These are phyloP conservation scores for Cartodere bifasciata DNA, from an alignment of 2,888 invertebrate genomes.

Conservation along the genomic window DNA sequence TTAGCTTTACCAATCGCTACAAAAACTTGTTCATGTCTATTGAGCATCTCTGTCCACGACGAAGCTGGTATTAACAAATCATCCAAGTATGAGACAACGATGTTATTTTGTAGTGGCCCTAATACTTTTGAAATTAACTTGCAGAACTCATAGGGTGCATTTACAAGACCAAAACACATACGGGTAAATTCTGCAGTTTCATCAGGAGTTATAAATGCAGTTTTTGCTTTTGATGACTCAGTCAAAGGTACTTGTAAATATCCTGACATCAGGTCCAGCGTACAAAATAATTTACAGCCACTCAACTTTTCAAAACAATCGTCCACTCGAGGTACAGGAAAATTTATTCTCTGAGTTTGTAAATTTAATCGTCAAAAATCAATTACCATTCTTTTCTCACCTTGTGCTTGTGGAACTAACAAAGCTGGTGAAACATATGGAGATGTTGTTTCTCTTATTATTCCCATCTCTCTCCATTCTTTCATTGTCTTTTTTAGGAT, in stretches of 20 bases:
- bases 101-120: not conserved
- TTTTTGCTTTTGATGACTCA: not conserved
- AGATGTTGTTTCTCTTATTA: too few relatives aligned
- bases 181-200: not conserved
- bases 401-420: too few relatives aligned
- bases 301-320: not conserved
- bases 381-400: too few relatives aligned
- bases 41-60: too few relatives aligned
- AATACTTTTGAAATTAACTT: not conserved
- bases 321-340: not conserved
- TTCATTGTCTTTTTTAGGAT: too few relatives aligned
- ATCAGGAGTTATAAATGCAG: not conserved
- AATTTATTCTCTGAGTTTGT: not conserved
- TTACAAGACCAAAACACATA: not conserved
- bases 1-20: too few relatives aligned
- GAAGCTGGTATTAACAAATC: not conserved
- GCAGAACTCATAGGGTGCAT: not conserved
- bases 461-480: too few relatives aligned
- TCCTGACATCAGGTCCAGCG: not conserved
- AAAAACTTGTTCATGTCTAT: too few relatives aligned
- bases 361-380: too few relatives aligned
- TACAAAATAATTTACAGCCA: not conserved
- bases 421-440: too few relatives aligned
- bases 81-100: constrained; percentile 1
- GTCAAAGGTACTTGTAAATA: not conserved